Evolutionary conservation across 2,888 invertebrate species (phyloP).

Genomic region (Monopis laevigella): DNA sequence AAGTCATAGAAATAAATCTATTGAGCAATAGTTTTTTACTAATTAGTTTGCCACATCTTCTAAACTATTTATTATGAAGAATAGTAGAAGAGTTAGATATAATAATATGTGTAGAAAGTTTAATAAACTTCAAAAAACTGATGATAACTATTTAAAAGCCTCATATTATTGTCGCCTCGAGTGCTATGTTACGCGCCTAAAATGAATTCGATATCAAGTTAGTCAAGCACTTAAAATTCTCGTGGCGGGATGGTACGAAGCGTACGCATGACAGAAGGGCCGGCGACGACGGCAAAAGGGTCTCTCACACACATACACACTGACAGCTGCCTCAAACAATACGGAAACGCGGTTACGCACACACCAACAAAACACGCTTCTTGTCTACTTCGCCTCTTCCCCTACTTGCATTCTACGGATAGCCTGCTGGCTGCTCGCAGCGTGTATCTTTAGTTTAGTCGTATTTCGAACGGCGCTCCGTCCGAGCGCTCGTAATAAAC

Average conservation of each 20-base stretch:
- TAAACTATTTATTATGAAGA: no score
- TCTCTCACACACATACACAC: slow-evolving; percentile 1
- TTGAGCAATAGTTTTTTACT: no score
- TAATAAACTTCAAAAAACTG: no score
- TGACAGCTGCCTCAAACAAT: not conserved
- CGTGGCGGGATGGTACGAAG: not conserved
- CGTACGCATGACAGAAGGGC: slow-evolving; percentile 4
- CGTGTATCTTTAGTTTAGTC: not conserved
- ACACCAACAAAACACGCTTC: not conserved
- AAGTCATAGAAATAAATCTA: no score
- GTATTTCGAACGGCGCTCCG: slow-evolving; percentile 3
- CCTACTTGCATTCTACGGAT: slow-evolving; percentile 7
- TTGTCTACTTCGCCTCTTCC: slow-evolving; percentile 7
- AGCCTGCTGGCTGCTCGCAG: not conserved
- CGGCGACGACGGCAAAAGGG: slow-evolving; percentile 6
- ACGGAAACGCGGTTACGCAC: slow-evolving; percentile 5
- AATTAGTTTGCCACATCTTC: no score
- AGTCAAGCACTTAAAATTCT: slow-evolving; percentile 6
- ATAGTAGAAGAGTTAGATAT: no score
- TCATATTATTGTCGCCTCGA: no score
- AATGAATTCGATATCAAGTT: slow-evolving; percentile 6
- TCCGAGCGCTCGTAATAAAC: not conserved
- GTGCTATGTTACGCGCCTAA: no score
- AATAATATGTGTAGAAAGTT: no score
- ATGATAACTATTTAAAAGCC: no score